Conservation (phyloP, 2,113 vertebrate species). For the Onychostoma macrolepis region DNA sequence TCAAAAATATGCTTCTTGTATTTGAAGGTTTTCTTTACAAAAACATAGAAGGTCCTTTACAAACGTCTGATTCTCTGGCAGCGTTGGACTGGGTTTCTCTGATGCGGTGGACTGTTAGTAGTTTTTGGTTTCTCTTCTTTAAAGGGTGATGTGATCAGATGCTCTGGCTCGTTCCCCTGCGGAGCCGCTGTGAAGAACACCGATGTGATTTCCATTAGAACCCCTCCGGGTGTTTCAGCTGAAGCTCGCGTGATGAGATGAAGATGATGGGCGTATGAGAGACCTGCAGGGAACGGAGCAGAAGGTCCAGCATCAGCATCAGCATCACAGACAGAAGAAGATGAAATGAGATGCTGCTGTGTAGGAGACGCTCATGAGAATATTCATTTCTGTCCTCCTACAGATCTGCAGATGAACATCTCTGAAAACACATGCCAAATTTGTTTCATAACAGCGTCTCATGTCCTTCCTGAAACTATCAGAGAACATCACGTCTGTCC, state of each 20-base stretch:
- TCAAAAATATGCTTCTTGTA: constrained; percentile 80
- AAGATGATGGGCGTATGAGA: constrained; percentile 53
- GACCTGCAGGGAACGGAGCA: constrained; percentile 61
- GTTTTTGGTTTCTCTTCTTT: not conserved
- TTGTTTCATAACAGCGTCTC: not conserved
- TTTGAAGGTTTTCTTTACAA: constrained; percentile 77
- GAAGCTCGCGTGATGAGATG: constrained; percentile 48
- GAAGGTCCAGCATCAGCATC: not conserved
- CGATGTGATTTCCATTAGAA: not conserved
- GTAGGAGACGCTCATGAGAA: constrained; percentile 44
- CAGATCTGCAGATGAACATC: constrained; percentile 31
- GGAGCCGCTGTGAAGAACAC: not conserved
- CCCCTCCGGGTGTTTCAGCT: constrained; percentile 39
- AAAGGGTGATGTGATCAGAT: not conserved
- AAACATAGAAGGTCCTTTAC: constrained; percentile 73
- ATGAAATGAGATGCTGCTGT: constrained; percentile 39
- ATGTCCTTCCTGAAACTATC: too few species aligned
- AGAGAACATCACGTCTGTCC: too few species aligned
- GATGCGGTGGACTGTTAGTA: not conserved
- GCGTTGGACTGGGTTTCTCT: not conserved
- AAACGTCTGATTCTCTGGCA: constrained; percentile 53
- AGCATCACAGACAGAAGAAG: not conserved
- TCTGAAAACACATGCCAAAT: not conserved
- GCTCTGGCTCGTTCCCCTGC: not conserved
- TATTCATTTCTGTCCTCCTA: constrained; percentile 49